These are phyloP conservation scores for Megalops cyprinoides DNA, from an alignment of 2,797 vertebrate species.

Conservation along the genomic window DNA sequence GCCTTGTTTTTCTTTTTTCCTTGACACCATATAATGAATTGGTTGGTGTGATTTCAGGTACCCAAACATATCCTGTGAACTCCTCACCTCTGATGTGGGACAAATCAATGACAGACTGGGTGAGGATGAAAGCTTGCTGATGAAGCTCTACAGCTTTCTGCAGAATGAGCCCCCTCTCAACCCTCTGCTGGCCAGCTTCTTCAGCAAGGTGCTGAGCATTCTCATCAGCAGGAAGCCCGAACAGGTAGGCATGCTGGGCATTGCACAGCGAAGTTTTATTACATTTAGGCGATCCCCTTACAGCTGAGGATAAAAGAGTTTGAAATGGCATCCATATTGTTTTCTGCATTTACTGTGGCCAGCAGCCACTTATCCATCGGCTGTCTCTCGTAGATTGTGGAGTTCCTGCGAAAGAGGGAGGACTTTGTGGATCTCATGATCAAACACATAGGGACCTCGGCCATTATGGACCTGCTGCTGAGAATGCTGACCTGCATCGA, in stretches of 20 bases:
- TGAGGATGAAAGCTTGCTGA: conserved; percentile 91
- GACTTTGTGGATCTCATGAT: conserved; percentile 97
- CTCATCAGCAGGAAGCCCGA: conserved; percentile 98
- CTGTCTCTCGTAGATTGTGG: conserved; percentile 83
- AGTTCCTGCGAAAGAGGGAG: conserved; percentile 91
- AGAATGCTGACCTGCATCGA: conserved; percentile 97
- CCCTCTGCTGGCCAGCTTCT: conserved; percentile 96
- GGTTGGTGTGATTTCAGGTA: conserved; percentile 73
- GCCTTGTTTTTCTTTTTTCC: no score
- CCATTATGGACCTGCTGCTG: conserved; percentile 97
- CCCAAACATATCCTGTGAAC: conserved; percentile 97
- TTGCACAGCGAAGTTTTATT: no score
- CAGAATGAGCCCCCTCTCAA: conserved; percentile 92
- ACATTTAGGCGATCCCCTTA: no score
- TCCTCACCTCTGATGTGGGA: conserved; percentile 94
- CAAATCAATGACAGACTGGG: conserved; percentile 95
- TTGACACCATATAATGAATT: no score
- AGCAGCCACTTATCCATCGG: background rate
- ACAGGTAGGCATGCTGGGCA: conserved; percentile 77
- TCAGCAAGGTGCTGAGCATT: conserved; percentile 98
- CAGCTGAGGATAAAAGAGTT: no score
- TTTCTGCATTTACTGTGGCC: no score
- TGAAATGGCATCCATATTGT: no score
- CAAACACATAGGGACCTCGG: conserved; percentile 98
- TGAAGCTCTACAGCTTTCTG: conserved; percentile 93